Percentiles rank a stretch among this genome's conserved stretches.
Conservation (phyloP, 92 coral and sea anemone genomes). For the Phymanthus crucifer region DNA sequence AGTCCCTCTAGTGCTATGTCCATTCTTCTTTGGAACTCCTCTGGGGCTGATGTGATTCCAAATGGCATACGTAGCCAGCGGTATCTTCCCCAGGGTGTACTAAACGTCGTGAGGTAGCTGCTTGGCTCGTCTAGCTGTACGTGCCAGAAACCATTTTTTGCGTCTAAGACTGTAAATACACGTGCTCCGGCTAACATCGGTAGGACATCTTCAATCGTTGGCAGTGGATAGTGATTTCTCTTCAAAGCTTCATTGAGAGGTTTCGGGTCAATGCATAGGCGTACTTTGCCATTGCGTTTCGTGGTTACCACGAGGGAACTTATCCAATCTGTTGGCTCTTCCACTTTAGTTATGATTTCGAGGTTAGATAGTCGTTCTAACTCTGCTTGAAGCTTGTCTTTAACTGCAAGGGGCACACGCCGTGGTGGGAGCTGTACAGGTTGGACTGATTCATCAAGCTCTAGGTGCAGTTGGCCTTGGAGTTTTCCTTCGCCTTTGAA, state of each 20-base stretch:
- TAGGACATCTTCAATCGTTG: constrained; percentile 53
- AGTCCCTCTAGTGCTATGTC: constrained; percentile 56
- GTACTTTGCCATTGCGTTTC: constrained; percentile 47
- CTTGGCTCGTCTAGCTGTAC: constrained; percentile 55
- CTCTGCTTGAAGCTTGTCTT: constrained; percentile 41
- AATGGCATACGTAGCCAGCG: constrained; percentile 70
- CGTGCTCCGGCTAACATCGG: constrained; percentile 55
- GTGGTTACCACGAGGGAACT: constrained; percentile 54
- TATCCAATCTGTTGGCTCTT: constrained; percentile 42
- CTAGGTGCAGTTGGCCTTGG: constrained; percentile 2
- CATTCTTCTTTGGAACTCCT: constrained; percentile 69
- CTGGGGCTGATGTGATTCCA: constrained; percentile 58
- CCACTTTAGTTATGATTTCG: constrained; percentile 20
- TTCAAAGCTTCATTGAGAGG: constrained; percentile 65
- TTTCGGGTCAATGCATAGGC: constrained; percentile 66
- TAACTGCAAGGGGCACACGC: constrained; percentile 41
- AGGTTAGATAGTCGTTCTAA: constrained; percentile 19
- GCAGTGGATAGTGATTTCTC: constrained; percentile 58
- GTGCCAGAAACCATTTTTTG: constrained; percentile 70
- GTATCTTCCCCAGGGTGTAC: constrained; percentile 58
- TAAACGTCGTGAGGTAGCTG: constrained; percentile 58
- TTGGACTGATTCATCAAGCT: not conserved
- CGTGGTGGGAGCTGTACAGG: constrained; percentile 40
- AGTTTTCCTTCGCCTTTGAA: constrained; percentile 51
- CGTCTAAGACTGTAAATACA: constrained; percentile 58